Base-by-base conservation (phyloP, 35 echinoderm and acorn worm species). In the Heliocidaris tuberculata region DNA sequence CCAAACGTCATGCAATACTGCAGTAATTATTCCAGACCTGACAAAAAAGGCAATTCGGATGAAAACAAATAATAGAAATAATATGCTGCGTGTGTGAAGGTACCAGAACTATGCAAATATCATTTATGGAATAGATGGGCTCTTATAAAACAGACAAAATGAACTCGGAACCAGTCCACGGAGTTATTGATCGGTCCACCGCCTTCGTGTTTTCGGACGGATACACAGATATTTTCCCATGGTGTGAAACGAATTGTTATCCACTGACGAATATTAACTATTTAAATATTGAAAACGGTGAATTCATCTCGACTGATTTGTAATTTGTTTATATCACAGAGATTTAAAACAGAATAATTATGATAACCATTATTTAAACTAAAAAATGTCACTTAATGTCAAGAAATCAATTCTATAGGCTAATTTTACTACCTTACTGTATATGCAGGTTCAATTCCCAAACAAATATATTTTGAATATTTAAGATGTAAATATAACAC, bases 1-100 rank as follows among this genome's bases (percentile, higher is more conserved):
- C 65, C 19, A 78, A 78, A 78, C 65, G 65, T 78, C 65, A 78
- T 78, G 65, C 65, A 78, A 78, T 78, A 78, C 65, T 78, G 65
- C 65, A 78, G 65, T 78, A 78, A 78, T 78, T 78, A 78, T 78
- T 19, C 21, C 21, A 24, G 27, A 78, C 65, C 21, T 78, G 19
- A 78, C 65, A 78, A 78, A 78, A n/a, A n/a, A 24, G 19, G 65
- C 52, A 9, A 56, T 12, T 78, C 8, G 2, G 65, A n/a, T 78
- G 65, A 78, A 78, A 78, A 78, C 65, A 78, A 78, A 78, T 56
- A 56, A 4, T 78, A 78, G 27, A 27, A 78, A 78, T 78, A 24
- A 24, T n/a, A n/a, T 78, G 27, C 19, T 78, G 21, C 19, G 27
- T 78, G 27, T 27, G 65, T 78, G 15, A 78, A 78, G 65, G 65